Conservation (phyloP, 2,113 vertebrate species). For the Collichthys lucidus region DNA sequence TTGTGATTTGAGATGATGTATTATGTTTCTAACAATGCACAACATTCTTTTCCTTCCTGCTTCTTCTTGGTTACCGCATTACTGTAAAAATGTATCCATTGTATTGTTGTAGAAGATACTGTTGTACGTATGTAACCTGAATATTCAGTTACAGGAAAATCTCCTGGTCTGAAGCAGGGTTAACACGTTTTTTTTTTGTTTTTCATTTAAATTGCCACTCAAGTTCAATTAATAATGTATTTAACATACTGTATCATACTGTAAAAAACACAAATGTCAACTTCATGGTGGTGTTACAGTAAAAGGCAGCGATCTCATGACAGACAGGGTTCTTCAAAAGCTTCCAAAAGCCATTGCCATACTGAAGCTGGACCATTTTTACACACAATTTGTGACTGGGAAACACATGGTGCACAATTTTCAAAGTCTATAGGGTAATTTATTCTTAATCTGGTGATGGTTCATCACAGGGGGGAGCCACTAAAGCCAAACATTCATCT, state of each 20-base stretch:
- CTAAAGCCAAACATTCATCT: constrained; percentile 56
- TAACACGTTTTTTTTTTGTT: not conserved
- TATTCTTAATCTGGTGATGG: constrained; percentile 19
- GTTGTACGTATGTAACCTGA: not conserved
- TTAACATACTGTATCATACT: too few relatives aligned
- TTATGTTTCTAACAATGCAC: constrained; percentile 34
- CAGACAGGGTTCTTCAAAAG: not conserved
- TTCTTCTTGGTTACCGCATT: not conserved
- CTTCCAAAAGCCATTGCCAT: not conserved
- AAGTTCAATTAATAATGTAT: not conserved
- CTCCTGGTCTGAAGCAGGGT: not conserved
- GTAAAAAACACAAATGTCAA: not conserved
- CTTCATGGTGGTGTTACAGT: not conserved
- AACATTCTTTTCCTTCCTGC: constrained; percentile 5
- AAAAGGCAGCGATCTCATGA: not conserved
- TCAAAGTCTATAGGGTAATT: constrained; percentile 27
- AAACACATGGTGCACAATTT: constrained; percentile 23
- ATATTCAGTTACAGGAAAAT: not conserved
- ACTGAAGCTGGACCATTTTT: constrained; percentile 4
- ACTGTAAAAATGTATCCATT: not conserved
- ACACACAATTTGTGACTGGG: constrained; percentile 4
- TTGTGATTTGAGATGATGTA: constrained; percentile 26
- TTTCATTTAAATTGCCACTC: not conserved
- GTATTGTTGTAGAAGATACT: not conserved
- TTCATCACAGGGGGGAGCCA: constrained; percentile 2